A percentile compares a stretch with the other conserved stretches of the same genome.
phyloP scores from a whole-genome alignment of 2,797 vertebrate genomes.

The Coendou prehensilis region DNA sequence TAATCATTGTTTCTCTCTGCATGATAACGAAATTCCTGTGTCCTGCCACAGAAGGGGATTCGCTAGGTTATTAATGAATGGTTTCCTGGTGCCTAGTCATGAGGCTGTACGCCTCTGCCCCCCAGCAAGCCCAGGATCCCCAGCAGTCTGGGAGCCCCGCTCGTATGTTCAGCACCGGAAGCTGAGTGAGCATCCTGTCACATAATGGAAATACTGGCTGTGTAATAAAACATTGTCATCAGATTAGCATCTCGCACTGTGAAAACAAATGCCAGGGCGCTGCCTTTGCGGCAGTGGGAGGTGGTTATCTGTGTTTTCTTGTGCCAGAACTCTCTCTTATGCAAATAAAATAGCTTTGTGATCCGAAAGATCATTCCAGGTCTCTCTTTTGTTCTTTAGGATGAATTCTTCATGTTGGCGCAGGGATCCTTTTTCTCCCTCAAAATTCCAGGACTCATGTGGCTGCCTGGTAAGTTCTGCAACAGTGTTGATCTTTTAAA shows the following conservation, averaged over 20 bases:
- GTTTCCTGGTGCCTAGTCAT: not conserved
- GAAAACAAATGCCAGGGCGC: not conserved
- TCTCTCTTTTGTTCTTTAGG: constrained; percentile 75
- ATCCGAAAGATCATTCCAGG: not conserved
- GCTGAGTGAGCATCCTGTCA: not conserved
- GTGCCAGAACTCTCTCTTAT: not conserved
- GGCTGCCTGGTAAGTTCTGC: constrained; percentile 78
- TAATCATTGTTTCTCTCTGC: not conserved
- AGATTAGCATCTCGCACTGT: constrained; percentile 28
- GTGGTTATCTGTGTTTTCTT: not conserved
- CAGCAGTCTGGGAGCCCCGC: accelerated
- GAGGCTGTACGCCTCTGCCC: not conserved
- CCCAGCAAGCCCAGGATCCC: not conserved
- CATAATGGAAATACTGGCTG: not conserved
- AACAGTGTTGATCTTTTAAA: not conserved
- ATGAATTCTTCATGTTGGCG: constrained; percentile 85
- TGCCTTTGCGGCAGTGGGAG: not conserved
- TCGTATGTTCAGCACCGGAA: accelerated
- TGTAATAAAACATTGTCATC: constrained; percentile 20
- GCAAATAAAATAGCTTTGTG: not conserved
- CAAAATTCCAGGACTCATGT: constrained; percentile 74
- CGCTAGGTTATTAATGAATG: not conserved
- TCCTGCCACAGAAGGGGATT: not conserved
- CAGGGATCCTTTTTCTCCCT: not conserved
- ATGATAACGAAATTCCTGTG: not conserved